Evolutionary conservation across 1,140 invertebrate genomes (phyloP), one percentile per base, ranked within the genome.

Genomic region (Pseudomyrmex dendroicus): DNA sequence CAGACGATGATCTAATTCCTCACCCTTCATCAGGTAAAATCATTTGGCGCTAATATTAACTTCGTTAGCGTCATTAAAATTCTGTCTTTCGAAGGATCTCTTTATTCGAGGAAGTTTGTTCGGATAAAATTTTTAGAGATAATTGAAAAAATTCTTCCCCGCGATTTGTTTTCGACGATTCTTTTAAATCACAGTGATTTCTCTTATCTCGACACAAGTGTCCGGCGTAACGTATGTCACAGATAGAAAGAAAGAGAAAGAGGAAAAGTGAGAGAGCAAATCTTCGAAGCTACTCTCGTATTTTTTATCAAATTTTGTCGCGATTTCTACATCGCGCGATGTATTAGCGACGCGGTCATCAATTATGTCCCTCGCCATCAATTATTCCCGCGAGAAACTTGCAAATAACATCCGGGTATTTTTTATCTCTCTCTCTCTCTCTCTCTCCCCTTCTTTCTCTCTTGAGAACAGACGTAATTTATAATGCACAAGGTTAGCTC

Each of bases 1-100:
- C 76, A 48, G 20, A 80, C 12, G 74, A 68, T 57, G 63, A 78
- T 80, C 76, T 67, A 70, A 59, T 59, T 57, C 76, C 48, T 57
- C 54, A 80, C 56, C 48, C 50, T 70, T 80, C 66, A 59, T 57
- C 66, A 48, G 35, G 20, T 13, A 57, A 72, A 25, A 68, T 68
- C 35, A 35, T 20, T 22, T 13, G 56, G 20, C n/a, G 64, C 66
- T 80, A 76, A 76, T 64, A 64, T 76, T 76, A 72, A 57, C 44
- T 59, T 61, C 44, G 15, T 20, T 15, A 46, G 59, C 66, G 61
- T 64, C 61, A 52, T 35, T 22, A 20, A 61, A 57, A 56, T 68
- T 9, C 25, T 52, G 22, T 48, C 9, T 48, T 22, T 20, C 10
- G 9, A 9, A 17, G n/a, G 15, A 50, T 8, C 17, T 15, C 64